Evolutionary conservation across 2,113 vertebrate species (phyloP).

Genomic region (Columba janthina): DNA sequence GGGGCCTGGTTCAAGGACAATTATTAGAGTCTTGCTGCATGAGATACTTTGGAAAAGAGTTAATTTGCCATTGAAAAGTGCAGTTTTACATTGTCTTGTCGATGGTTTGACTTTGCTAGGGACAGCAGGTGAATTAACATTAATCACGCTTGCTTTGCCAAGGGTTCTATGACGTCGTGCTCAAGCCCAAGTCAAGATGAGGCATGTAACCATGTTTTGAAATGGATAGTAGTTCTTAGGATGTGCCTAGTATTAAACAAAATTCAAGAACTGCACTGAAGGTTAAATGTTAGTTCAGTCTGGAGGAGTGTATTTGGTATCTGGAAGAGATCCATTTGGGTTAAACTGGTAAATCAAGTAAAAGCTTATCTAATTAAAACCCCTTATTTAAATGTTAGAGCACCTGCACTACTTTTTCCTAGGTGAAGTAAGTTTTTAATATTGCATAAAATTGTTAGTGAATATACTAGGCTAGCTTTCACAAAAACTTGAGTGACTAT

Average conservation of each 20-base stretch:
- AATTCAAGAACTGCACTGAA: background rate
- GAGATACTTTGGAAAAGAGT: background rate
- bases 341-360: conserved; percentile 4
- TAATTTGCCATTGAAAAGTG: background rate
- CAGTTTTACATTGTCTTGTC: background rate
- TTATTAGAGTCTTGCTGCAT: background rate
- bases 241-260: background rate
- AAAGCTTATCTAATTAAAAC: background rate
- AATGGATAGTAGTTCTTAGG: background rate
- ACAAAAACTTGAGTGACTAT: background rate
- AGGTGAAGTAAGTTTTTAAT: background rate
- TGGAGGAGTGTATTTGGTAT: background rate
- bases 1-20: background rate
- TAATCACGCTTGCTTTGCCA: background rate
- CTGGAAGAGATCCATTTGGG: background rate
- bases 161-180: background rate
- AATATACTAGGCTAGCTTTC: background rate
- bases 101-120: background rate
- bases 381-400: background rate
- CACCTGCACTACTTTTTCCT: background rate
- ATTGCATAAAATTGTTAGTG: background rate
- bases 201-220: conserved; percentile 18
- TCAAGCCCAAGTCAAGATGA: background rate
- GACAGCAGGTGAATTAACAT: background rate
- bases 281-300: background rate